phyloP scores from a whole-genome alignment of 2,888 invertebrate species.

The Anorthoa munda region DNA sequence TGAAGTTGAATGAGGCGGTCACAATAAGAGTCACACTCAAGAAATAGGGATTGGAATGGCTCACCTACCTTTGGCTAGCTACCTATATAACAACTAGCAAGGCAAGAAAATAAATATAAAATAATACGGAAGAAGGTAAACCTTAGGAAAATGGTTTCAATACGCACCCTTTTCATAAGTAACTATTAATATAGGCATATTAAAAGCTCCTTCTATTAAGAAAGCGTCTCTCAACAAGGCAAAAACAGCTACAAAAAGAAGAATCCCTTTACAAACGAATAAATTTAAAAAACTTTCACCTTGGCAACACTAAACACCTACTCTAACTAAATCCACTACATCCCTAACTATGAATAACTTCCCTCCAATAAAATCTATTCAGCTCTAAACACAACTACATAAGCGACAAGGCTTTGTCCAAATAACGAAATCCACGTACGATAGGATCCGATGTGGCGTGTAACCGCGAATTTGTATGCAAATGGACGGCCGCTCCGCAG shows the following conservation, averaged over 20 bases:
- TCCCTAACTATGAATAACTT: slow-evolving; percentile 56
- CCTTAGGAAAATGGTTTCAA: no score
- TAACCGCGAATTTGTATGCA: slow-evolving; percentile 73
- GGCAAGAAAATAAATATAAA: no score
- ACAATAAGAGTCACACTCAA: no score
- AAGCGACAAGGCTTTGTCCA: slow-evolving; percentile 55
- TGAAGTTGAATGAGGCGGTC: no score
- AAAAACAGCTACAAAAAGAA: not conserved
- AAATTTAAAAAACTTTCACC: not conserved
- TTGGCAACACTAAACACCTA: slow-evolving; percentile 8
- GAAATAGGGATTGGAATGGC: no score
- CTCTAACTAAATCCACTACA: not conserved
- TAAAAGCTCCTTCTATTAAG: no score
- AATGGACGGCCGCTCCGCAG: slow-evolving; percentile 67
- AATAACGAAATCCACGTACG: slow-evolving; percentile 70
- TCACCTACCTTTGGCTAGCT: no score
- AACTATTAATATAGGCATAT: no score
- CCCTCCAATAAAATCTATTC: slow-evolving; percentile 62
- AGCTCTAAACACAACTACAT: slow-evolving; percentile 28
- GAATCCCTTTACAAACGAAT: not conserved
- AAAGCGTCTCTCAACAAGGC: no score
- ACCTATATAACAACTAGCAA: no score
- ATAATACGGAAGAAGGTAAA: no score
- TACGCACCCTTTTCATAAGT: no score
- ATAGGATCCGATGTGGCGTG: slow-evolving; percentile 58